Evolutionary conservation across 1,140 invertebrate species (phyloP).

Genomic region (Acyrthosiphon pisum): DNA sequence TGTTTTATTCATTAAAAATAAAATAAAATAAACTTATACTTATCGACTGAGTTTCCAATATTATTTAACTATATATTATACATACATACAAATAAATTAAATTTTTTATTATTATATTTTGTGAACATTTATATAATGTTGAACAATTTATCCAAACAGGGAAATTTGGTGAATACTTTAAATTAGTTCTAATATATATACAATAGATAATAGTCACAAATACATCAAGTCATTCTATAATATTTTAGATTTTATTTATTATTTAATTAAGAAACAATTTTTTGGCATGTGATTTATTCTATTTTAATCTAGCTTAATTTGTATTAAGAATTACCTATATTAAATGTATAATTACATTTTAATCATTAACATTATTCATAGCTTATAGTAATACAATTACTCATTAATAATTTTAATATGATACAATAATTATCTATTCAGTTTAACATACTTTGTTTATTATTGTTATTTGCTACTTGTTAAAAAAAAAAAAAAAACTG

Average conservation of each 20-base stretch:
- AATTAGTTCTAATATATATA: background rate
- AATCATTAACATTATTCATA: background rate
- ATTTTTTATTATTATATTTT: background rate
- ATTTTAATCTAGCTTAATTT: background rate
- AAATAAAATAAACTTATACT: slow-evolving; percentile 1
- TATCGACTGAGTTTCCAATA: background rate
- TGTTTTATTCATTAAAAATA: slow-evolving; percentile 14
- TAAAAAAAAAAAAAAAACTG: background rate
- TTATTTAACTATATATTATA: background rate
- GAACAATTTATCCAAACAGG: slow-evolving; percentile 12
- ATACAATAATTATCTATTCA: slow-evolving; percentile 1
- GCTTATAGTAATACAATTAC: background rate
- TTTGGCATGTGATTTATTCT: slow-evolving; percentile 3
- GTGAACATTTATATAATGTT: slow-evolving; percentile 1
- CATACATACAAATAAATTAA: background rate
- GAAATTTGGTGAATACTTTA: background rate
- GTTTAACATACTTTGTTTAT: background rate
- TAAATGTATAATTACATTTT: slow-evolving; percentile 23
- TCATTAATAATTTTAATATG: background rate
- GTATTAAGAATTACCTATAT: background rate
- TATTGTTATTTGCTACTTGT: slow-evolving; percentile 23
- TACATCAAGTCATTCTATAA: slow-evolving; percentile 31
- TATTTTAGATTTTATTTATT: background rate
- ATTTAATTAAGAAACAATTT: background rate
- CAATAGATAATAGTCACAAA: background rate